Percentiles rank a stretch among this genome's conserved stretches.
Evolutionary conservation across 2,113 vertebrate genomes (phyloP).

Genomic region (Lonchura striata): DNA sequence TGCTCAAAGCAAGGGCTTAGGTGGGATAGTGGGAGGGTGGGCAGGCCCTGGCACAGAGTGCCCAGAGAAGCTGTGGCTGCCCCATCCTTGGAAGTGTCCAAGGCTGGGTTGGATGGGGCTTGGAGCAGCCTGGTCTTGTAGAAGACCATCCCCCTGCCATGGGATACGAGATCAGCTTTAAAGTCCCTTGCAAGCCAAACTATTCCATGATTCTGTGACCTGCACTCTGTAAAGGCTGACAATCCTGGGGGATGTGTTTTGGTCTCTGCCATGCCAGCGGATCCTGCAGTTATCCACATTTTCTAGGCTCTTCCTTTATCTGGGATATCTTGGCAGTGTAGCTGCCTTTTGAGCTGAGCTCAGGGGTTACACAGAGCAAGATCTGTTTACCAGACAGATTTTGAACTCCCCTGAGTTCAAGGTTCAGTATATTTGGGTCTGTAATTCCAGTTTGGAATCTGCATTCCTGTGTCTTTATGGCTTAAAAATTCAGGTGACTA

Average conservation of each 20-base stretch:
- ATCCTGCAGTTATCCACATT: background rate
- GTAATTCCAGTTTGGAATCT: background rate
- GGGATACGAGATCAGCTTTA: background rate
- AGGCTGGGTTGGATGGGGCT: accelerated
- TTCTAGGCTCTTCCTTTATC: background rate
- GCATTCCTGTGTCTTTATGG: background rate
- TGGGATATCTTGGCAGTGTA: background rate
- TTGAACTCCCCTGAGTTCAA: background rate
- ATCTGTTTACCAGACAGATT: no score
- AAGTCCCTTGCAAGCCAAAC: background rate
- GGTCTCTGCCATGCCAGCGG: background rate
- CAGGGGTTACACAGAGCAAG: background rate
- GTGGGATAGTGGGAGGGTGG: background rate
- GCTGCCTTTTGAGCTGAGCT: background rate
- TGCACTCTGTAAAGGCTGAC: background rate
- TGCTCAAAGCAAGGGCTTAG: background rate
- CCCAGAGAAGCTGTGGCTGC: background rate
- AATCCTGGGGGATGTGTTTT: no score
- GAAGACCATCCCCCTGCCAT: background rate
- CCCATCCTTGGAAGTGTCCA: background rate
- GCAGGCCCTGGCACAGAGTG: no score
- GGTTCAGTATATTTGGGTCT: background rate
- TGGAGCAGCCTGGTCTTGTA: background rate
- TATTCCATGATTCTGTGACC: background rate
- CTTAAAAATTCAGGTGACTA: background rate